Evolutionary conservation across 2,797 vertebrate species (phyloP).

Genomic region (Hydrophis major): DNA sequence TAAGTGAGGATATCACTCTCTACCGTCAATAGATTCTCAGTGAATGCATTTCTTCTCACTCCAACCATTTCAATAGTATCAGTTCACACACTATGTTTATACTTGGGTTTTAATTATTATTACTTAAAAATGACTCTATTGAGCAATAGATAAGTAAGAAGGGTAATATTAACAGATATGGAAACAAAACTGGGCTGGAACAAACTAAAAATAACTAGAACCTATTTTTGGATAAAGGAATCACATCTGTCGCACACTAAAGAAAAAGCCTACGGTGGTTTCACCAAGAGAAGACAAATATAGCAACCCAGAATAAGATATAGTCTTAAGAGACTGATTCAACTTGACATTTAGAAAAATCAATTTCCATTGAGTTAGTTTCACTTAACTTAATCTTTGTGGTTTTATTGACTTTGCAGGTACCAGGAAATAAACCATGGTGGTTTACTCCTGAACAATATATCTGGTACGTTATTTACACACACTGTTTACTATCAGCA

Average conservation of each 20-base stretch:
- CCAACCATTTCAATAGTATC: not conserved
- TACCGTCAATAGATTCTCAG: not conserved
- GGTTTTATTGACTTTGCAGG: constrained; percentile 37
- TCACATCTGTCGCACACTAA: not conserved
- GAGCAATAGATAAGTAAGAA: not conserved
- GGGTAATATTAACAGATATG: not conserved
- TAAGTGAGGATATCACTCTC: not conserved
- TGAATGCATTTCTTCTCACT: not conserved
- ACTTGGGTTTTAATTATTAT: not conserved
- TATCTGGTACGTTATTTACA: constrained; percentile 36
- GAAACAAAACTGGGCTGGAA: not conserved
- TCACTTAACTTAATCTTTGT: constrained; percentile 34
- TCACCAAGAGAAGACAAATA: not conserved
- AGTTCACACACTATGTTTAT: not conserved
- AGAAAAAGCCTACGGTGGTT: not conserved
- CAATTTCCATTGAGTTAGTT: constrained; percentile 11
- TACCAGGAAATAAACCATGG: constrained; percentile 45
- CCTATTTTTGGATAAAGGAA: not conserved
- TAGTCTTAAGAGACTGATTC: not conserved
- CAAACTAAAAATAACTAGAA: not conserved
- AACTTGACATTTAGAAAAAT: not conserved
- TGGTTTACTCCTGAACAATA: constrained; percentile 42
- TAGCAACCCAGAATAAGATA: not conserved
- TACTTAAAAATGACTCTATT: not conserved
- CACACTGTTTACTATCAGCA: constrained; percentile 2